Evolutionary conservation across 1,140 invertebrate species (phyloP).

Genomic region (Gryon sp.): DNA sequence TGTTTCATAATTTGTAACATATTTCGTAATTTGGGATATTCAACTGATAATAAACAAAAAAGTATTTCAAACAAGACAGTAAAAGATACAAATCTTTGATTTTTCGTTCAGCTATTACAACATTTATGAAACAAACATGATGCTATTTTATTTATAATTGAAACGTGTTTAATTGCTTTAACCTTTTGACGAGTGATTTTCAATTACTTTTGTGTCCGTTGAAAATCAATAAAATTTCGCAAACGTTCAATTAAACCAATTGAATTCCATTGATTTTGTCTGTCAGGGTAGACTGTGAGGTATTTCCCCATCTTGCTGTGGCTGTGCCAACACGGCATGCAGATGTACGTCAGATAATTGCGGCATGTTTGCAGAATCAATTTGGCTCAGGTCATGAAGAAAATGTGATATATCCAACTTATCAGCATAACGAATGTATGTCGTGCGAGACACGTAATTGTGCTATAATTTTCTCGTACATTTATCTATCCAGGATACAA

Average conservation of each 20-base stretch:
- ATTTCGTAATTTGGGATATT: no score
- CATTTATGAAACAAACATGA: no score
- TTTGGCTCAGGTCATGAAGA: slow-evolving; percentile 58
- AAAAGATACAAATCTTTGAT: no score
- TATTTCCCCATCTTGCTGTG: slow-evolving; percentile 44
- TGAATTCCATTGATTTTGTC: slow-evolving; percentile 43
- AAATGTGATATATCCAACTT: slow-evolving; percentile 55
- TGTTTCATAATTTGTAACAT: no score
- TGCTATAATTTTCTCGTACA: slow-evolving; percentile 50
- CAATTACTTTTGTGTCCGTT: no score
- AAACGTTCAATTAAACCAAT: slow-evolving; percentile 24
- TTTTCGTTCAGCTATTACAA: no score
- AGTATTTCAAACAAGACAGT: no score
- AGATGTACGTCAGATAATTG: slow-evolving; percentile 55
- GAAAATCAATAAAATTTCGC: slow-evolving; percentile 19
- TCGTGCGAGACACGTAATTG: slow-evolving; percentile 53
- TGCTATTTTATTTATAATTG: not conserved
- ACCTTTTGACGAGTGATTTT: no score
- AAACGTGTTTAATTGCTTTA: no score
- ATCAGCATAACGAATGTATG: slow-evolving; percentile 58
- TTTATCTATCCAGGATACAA: slow-evolving; percentile 53
- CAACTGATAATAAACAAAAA: no score
- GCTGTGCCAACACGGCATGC: slow-evolving; percentile 46
- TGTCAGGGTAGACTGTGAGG: slow-evolving; percentile 23
- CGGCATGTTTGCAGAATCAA: slow-evolving; percentile 55